Conservation (phyloP, 2,113 vertebrate genomes). For the Macquaria ambigua region DNA sequence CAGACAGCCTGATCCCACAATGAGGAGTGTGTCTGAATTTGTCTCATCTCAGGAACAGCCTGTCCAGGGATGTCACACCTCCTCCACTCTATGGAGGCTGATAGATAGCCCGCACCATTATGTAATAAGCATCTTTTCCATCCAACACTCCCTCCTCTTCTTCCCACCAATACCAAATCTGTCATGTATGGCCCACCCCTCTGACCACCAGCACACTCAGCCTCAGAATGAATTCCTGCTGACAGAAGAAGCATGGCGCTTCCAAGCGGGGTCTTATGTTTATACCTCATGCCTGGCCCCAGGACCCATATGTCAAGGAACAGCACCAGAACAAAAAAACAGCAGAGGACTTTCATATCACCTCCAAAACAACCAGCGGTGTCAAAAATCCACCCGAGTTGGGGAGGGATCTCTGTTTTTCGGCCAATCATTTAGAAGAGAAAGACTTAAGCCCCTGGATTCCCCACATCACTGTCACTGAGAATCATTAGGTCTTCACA, state of each 20-base stretch:
- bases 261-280: slow-evolving; percentile 20
- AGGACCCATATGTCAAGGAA: slow-evolving; percentile 37
- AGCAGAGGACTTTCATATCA: slow-evolving; percentile 9
- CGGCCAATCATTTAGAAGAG: slow-evolving; percentile 34
- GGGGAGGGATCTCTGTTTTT: slow-evolving; percentile 30
- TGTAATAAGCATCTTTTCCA: slow-evolving; percentile 60
- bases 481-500: slow-evolving; percentile 33
- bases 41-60: slow-evolving; percentile 52
- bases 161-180: slow-evolving; percentile 38
- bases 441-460: slow-evolving; percentile 10
- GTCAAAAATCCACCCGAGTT: slow-evolving; percentile 22
- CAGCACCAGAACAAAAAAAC: slow-evolving; percentile 26
- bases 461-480: slow-evolving; percentile 27
- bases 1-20: slow-evolving; percentile 40
- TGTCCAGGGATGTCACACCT: slow-evolving; percentile 54
- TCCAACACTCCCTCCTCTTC: slow-evolving; percentile 29
- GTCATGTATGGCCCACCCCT: slow-evolving; percentile 17
- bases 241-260: slow-evolving; percentile 28
- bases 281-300: slow-evolving; percentile 8
- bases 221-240: slow-evolving; percentile 33
- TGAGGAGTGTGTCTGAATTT: slow-evolving; percentile 17
- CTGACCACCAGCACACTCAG: slow-evolving; percentile 25
- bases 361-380: slow-evolving; percentile 40
- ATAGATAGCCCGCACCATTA: slow-evolving; percentile 45
- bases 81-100: slow-evolving; percentile 31